Evolutionary conservation across 2,797 vertebrate species (phyloP).

Genomic region (Smutsia gigantea): DNA sequence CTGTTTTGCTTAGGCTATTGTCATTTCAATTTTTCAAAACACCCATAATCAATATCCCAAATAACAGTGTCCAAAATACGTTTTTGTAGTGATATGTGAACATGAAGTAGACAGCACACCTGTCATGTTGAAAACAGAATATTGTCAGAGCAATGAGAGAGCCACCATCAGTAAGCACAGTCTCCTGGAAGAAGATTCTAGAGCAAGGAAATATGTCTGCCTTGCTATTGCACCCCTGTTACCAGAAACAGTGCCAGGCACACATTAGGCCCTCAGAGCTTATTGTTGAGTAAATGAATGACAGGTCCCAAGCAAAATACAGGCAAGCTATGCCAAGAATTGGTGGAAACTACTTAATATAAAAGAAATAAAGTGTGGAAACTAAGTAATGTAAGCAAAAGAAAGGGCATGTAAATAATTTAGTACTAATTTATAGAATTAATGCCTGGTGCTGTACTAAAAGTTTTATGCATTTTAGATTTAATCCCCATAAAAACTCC

Average conservation of each 20-base stretch:
- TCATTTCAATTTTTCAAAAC: constrained; percentile 8
- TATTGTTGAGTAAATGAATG: background rate
- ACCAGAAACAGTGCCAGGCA: background rate
- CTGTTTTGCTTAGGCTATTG: background rate
- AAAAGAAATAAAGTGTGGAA: constrained; percentile 6
- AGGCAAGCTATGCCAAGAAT: background rate
- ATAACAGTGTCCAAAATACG: background rate
- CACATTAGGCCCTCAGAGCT: background rate
- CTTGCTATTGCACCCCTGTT: background rate
- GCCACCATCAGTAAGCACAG: background rate
- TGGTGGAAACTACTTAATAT: background rate
- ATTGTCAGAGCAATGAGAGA: background rate
- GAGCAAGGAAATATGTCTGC: background rate
- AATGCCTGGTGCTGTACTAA: background rate
- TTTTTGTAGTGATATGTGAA: background rate
- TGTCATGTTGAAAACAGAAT: background rate
- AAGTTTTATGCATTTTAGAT: background rate
- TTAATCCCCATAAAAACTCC: background rate
- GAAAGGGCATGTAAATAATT: background rate
- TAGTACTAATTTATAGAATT: background rate
- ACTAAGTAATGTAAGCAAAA: background rate
- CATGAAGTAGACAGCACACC: background rate
- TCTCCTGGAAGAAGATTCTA: background rate
- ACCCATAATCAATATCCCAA: background rate
- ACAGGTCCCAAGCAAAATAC: background rate